Evolutionary conservation across 2,113 vertebrate species (phyloP).

Genomic region (Notarius lentiginosus): DNA sequence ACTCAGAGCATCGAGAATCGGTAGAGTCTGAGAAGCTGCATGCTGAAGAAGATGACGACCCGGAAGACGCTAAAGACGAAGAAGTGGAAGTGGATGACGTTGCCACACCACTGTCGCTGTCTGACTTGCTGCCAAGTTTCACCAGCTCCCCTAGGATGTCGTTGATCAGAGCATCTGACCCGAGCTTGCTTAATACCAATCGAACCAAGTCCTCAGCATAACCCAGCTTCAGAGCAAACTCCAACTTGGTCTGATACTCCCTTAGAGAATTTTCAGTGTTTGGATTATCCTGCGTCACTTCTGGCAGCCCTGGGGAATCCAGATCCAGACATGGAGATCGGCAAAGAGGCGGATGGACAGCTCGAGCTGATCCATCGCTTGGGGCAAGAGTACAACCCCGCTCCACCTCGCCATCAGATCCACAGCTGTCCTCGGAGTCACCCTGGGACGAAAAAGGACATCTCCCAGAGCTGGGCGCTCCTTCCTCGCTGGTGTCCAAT

Average conservation of each 20-base stretch:
- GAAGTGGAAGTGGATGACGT: conserved; percentile 75
- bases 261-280: conserved; percentile 72
- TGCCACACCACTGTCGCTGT: conserved; percentile 73
- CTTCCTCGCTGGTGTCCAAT: conserved; percentile 74
- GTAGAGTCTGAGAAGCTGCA: conserved; percentile 76
- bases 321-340: conserved; percentile 86
- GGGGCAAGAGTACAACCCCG: conserved; percentile 44
- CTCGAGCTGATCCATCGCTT: conserved; percentile 68
- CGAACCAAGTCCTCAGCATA: conserved; percentile 93
- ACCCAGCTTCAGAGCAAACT: conserved; percentile 95
- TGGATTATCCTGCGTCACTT: conserved; percentile 76
- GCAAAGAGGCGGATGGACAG: conserved; percentile 81
- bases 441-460: conserved; percentile 63
- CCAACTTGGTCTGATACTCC: conserved; percentile 94
- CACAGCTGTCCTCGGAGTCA: conserved; percentile 78
- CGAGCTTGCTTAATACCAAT: conserved; percentile 91
- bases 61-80: conserved; percentile 71
- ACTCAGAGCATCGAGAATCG: conserved; percentile 83
- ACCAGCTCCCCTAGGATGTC: conserved; percentile 97
- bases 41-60: conserved; percentile 66
- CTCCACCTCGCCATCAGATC: conserved; percentile 79
- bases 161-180: conserved; percentile 93
- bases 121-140: conserved; percentile 91
- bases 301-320: conserved; percentile 77
- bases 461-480: conserved; percentile 68